Conservation (phyloP, 1,140 invertebrate genomes). For the Parapsyche elsis region DNA sequence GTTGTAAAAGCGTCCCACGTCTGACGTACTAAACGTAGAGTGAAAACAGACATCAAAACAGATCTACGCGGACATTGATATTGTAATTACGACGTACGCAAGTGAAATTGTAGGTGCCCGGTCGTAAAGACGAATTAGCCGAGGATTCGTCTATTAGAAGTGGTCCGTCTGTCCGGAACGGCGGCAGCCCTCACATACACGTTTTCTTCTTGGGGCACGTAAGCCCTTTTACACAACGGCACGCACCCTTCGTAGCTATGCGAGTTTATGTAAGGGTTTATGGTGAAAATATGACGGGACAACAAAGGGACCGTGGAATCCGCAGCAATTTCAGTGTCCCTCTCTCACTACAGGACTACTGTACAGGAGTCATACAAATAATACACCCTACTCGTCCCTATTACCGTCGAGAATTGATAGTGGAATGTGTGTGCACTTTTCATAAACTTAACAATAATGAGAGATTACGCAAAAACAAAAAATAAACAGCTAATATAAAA, state of each 20-base stretch:
- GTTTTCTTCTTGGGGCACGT: not conserved
- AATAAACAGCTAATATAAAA: not conserved
- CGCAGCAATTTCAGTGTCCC: not conserved
- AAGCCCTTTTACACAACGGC: not conserved
- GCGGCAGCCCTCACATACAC: not conserved
- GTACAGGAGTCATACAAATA: not conserved
- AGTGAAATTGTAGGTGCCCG: slow-evolving; percentile 21
- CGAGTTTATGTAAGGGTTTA: slow-evolving; percentile 31
- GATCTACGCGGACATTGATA: slow-evolving; percentile 16
- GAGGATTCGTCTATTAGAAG: not conserved
- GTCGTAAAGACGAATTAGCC: slow-evolving; percentile 26
- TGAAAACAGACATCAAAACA: slow-evolving; percentile 21
- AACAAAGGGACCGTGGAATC: slow-evolving; percentile 25
- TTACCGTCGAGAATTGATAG: not conserved
- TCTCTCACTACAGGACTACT: no score
- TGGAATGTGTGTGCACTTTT: not conserved
- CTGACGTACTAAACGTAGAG: not conserved
- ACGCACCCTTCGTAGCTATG: not conserved
- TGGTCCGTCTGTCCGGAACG: not conserved
- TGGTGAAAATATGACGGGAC: slow-evolving; percentile 19
- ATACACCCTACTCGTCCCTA: not conserved
- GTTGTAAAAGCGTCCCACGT: not conserved
- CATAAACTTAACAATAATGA: not conserved
- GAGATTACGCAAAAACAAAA: not conserved
- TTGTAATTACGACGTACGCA: slow-evolving; percentile 12